These are phyloP conservation scores for Pachymerium ferrugineum DNA, from an alignment of 2,888 invertebrate species.

Conservation along the genomic window DNA sequence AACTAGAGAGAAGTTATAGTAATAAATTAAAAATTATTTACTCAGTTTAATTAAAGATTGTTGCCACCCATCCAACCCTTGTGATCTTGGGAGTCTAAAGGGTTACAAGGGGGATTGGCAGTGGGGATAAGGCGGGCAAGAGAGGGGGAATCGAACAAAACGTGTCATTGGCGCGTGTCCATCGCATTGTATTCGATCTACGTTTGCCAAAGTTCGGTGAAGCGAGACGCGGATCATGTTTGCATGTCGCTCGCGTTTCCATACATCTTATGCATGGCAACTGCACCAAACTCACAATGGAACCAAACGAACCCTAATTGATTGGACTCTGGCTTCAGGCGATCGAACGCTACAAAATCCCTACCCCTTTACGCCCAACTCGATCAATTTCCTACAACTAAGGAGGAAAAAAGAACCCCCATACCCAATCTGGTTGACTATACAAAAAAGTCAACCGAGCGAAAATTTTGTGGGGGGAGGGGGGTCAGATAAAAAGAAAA, in stretches of 20 bases:
- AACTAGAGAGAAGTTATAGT: no score
- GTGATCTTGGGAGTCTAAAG: neutral
- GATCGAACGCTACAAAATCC: conserved; percentile 12
- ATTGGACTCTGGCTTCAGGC: conserved; percentile 10
- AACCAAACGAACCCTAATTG: conserved; percentile 21
- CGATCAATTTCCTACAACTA: neutral
- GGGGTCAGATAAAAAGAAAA: neutral
- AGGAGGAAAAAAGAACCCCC: neutral
- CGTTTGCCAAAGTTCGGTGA: conserved; percentile 12
- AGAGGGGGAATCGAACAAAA: neutral
- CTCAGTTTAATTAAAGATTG: no score
- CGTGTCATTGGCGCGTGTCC: conserved; percentile 10
- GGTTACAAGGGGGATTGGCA: neutral
- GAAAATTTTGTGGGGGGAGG: neutral
- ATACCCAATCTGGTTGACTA: neutral
- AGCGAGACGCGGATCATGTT: conserved; percentile 9
- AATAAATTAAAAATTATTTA: no score
- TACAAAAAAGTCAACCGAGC: neutral
- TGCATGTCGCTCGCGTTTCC: conserved; percentile 18
- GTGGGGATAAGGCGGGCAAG: neutral
- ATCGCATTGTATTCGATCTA: conserved; percentile 15
- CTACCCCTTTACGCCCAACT: neutral
- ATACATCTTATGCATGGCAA: conserved; percentile 1
- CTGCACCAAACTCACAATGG: conserved; percentile 1
- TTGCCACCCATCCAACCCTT: no score